Percentiles rank a stretch among this genome's conserved stretches.
Evolutionary conservation across 2,888 invertebrate genomes (phyloP).

Genomic region (Plagodis pulveraria): DNA sequence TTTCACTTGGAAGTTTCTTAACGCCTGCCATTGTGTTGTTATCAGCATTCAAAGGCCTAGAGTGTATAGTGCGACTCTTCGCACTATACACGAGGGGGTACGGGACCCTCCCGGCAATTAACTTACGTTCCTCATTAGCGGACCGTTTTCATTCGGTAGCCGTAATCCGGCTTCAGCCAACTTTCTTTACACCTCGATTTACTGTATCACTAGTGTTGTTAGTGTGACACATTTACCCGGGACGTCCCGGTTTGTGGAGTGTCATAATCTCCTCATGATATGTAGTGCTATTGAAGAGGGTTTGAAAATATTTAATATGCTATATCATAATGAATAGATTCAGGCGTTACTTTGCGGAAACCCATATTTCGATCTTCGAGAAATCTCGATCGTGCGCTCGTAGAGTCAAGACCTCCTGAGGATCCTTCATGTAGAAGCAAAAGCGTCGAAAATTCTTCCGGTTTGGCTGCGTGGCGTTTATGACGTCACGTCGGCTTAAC

Average conservation of each 20-base stretch:
- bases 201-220: constrained; percentile 49
- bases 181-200: constrained; percentile 69
- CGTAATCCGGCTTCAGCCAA: constrained; percentile 66
- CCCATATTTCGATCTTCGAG: no score
- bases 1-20: constrained; percentile 49
- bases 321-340: no score
- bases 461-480: no score
- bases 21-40: constrained; percentile 59
- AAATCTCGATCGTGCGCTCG: no score
- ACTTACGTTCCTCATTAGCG: constrained; percentile 77
- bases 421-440: no score
- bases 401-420: no score
- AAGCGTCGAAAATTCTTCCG: no score
- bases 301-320: no score
- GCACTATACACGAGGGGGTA: constrained; percentile 50
- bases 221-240: constrained; percentile 32
- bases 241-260: constrained; percentile 2
- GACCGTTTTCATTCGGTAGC: constrained; percentile 72
- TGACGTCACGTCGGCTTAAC: no score
- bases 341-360: no score
- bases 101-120: constrained; percentile 64
- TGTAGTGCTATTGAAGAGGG: no score
- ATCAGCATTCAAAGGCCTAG: constrained; percentile 57
- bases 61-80: constrained; percentile 53
- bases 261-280: no score